Base-by-base conservation (phyloP, 2,797 vertebrate genomes). In the Gobionotothen gibberifrons region DNA sequence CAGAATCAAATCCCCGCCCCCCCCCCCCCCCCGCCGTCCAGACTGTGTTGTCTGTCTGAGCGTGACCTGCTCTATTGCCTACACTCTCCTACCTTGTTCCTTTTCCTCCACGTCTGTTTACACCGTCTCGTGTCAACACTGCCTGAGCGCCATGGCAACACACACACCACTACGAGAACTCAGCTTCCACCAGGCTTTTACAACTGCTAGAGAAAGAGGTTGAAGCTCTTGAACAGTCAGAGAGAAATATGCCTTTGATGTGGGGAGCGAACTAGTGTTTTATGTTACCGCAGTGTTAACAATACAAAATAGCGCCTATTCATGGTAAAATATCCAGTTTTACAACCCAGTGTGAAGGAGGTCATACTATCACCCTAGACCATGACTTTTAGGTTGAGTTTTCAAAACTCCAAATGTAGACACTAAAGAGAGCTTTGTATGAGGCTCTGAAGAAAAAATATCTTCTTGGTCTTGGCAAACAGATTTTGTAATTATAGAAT, bases 91-190 rank as follows among this genome's bases (percentile, higher is more conserved):
- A 71, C 76, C 87, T 86, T 81, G 70, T 79, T 83, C 75, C 76
- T 58, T 66, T 79, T 69, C 19, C 71, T 79, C 77, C 64, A n/a
- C 15, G 63, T 79, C 70, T 91, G 85, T 92, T 91, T 91, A 90
- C 83, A 74, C 77, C 86, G 84, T 85, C 46, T 86, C 85, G 78
- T 81, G 85, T 91, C 88, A 92, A 92, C 90, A 92, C 29, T 36
- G 15, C 75, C 79, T 11, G 39, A 46, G 54, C 56, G 47, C 81
- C 85, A 87, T 89, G 85, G 89, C 78, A 92, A 92, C 91, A 89
- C 90, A 32, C 78, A 44, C 72, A 39, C 12, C 7, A 8, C 55
- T 42, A 58, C 13, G 42, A 64, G 60, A 54, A 66, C 69, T 73
- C 80, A 15, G 48, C 76, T 69, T 85, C 74, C 80, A 67, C 61